phyloP scores from a whole-genome alignment of 2,797 vertebrate species.

The Falco rusticolus region DNA sequence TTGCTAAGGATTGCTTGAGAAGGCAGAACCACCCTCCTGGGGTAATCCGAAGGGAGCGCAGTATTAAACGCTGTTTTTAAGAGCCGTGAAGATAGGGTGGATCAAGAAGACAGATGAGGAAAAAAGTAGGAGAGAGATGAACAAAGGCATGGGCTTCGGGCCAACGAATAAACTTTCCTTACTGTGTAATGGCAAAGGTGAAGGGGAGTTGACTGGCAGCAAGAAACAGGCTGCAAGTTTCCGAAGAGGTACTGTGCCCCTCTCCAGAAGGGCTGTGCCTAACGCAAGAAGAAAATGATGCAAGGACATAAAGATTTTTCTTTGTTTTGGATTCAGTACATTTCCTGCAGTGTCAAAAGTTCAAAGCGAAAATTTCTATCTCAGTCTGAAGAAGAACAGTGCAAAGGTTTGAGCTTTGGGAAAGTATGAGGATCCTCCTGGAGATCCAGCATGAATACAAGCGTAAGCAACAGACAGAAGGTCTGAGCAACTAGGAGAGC shows the following conservation, averaged over 20 bases:
- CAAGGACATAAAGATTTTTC: neutral
- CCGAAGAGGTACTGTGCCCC: neutral
- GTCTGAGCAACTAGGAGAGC: neutral
- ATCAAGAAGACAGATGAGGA: constrained; percentile 52
- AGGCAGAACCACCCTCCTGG: constrained; percentile 65
- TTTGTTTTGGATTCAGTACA: neutral
- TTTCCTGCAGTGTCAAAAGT: constrained; percentile 1
- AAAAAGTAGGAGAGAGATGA: constrained; percentile 31
- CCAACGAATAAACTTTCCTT: constrained; percentile 40
- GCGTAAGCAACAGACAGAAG: neutral
- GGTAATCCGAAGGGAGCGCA: constrained; percentile 39
- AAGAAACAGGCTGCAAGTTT: neutral
- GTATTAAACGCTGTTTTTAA: constrained; percentile 41
- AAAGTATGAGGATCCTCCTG: neutral
- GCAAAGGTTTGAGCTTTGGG: neutral
- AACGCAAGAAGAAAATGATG: accelerated
- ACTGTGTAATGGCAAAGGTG: constrained; percentile 29
- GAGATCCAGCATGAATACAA: neutral
- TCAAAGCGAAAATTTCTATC: neutral
- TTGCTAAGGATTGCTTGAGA: constrained; percentile 51
- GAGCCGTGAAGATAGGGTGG: constrained; percentile 36
- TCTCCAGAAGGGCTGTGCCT: neutral
- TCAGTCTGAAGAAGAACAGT: constrained; percentile 1
- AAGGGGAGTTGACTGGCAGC: constrained; percentile 41
- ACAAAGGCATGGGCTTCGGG: constrained; percentile 39